Evolutionary conservation across 2,888 invertebrate species (phyloP).

Genomic region (Chironomus riparius): DNA sequence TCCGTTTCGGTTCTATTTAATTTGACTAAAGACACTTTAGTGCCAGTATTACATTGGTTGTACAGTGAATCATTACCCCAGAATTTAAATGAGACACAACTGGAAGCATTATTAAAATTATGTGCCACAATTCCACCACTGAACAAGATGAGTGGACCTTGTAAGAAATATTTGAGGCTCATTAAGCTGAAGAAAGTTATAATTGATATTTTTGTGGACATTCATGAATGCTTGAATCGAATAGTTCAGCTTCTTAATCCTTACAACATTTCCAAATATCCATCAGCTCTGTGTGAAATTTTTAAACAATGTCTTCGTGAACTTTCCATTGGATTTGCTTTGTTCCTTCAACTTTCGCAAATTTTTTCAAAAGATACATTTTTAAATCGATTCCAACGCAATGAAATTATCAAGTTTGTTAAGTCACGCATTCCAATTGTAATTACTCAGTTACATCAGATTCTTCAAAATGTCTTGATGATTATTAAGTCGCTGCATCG

Average conservation of each 20-base stretch:
- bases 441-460: conserved; percentile 51
- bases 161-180: conserved; percentile 53
- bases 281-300: conserved; percentile 51
- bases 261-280: conserved; percentile 44
- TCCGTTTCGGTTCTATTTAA: conserved; percentile 49
- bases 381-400: conserved; percentile 52
- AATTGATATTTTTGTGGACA: conserved; percentile 52
- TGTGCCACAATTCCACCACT: conserved; percentile 49
- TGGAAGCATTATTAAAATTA: conserved; percentile 47
- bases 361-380: conserved; percentile 56
- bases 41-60: conserved; percentile 52
- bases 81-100: conserved; percentile 50
- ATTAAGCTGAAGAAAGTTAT: conserved; percentile 57
- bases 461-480: conserved; percentile 50
- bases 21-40: conserved; percentile 52
- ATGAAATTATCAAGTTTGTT: conserved; percentile 57
- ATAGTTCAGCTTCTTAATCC: conserved; percentile 51
- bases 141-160: conserved; percentile 47
- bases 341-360: conserved; percentile 53
- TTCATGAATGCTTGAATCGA: conserved; percentile 52
- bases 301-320: conserved; percentile 55
- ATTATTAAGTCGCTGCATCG: conserved; percentile 50
- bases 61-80: conserved; percentile 56
- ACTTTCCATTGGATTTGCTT: conserved; percentile 49
- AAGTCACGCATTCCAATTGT: conserved; percentile 57